Conservation (phyloP, 2,888 invertebrate species). For the Cremastinae sp. region DNA sequence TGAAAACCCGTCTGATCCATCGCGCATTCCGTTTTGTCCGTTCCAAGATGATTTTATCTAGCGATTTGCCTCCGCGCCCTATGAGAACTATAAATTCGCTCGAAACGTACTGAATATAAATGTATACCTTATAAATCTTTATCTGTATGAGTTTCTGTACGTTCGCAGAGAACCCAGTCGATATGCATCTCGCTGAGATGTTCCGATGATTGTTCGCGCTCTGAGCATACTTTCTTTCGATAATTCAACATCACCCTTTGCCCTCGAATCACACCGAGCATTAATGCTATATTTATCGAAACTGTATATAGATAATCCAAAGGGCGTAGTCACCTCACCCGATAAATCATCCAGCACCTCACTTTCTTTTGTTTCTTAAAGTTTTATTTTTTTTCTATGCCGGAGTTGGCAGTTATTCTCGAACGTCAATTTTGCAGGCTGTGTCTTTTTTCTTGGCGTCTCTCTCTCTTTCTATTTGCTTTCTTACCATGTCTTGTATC, state of each 20-base stretch:
- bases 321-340: background rate
- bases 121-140: background rate
- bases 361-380: background rate
- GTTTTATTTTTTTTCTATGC: slow-evolving; percentile 18
- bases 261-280: slow-evolving; percentile 13
- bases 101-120: slow-evolving; percentile 11
- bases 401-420: background rate
- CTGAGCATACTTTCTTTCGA: slow-evolving; percentile 29
- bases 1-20: slow-evolving; percentile 51
- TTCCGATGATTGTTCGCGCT: slow-evolving; percentile 39
- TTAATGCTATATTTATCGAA: slow-evolving; percentile 1
- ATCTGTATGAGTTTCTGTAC: background rate
- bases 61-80: slow-evolving; percentile 50
- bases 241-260: slow-evolving; percentile 58
- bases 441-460: slow-evolving; percentile 12
- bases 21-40: slow-evolving; percentile 52
- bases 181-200: slow-evolving; percentile 43
- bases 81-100: slow-evolving; percentile 41
- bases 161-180: slow-evolving; percentile 12
- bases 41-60: slow-evolving; percentile 56
- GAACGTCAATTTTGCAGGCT: slow-evolving; percentile 44
- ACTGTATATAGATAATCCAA: background rate
- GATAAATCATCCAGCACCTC: no score
- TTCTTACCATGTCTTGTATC: slow-evolving; percentile 5
- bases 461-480: background rate